Conservation (phyloP, 2,888 invertebrate species). For the Phengaris alcon region DNA sequence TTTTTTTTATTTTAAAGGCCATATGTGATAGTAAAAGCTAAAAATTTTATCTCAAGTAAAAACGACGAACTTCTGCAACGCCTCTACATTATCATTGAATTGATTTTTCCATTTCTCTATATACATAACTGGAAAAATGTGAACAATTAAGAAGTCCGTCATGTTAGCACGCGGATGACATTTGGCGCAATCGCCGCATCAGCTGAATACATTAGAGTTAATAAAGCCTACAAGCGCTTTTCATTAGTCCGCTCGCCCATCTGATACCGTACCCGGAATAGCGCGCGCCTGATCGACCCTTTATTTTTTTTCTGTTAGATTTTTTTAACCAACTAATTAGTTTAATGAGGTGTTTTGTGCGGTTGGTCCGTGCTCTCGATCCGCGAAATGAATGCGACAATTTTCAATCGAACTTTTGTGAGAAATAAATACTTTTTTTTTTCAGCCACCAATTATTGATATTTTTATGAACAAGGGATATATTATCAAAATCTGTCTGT, state of each 20-base stretch:
- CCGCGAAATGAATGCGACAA: conserved; percentile 8
- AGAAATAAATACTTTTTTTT: neutral
- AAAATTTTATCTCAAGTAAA: too few relatives aligned
- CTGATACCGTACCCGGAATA: conserved; percentile 67
- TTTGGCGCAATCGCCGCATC: conserved; percentile 66
- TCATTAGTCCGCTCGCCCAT: conserved; percentile 67
- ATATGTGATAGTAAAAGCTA: too few relatives aligned
- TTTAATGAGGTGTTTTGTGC: conserved; percentile 62
- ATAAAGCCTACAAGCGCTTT: conserved; percentile 73
- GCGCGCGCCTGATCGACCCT: conserved; percentile 50
- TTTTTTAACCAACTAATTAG: conserved; percentile 68
- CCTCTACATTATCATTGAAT: too few relatives aligned
- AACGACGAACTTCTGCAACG: too few relatives aligned
- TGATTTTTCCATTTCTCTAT: neutral
- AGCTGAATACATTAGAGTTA: conserved; percentile 73
- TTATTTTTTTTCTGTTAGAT: conserved; percentile 50
- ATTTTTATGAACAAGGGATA: neutral
- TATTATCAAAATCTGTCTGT: neutral
- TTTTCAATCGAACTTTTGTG: neutral
- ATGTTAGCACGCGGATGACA: conserved; percentile 54
- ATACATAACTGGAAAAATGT: neutral
- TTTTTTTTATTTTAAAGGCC: too few relatives aligned
- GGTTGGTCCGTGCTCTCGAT: conserved; percentile 30
- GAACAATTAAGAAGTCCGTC: conserved; percentile 37
- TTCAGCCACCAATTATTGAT: neutral